Evolutionary conservation across 92 coral and sea anemone species (phyloP), one percentile per base, ranked within the genome.

Genomic region (Siderastrea siderea): DNA sequence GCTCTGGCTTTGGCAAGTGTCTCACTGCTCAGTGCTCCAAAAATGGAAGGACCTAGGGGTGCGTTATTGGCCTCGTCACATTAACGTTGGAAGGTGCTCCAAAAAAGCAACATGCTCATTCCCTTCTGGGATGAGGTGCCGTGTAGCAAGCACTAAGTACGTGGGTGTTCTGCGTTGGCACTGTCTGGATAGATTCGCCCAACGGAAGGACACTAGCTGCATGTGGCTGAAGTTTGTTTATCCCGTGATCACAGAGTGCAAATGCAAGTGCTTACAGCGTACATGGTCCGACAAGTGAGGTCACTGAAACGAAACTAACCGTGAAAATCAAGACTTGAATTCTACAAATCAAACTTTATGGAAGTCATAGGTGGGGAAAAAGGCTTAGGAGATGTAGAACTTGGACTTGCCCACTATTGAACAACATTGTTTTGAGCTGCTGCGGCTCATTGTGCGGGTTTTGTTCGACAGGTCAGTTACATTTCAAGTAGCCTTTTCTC

Each of bases 1-100:
- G 86, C 91, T 98, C 4, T 98, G 99, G 99, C 93, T 98, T 2
- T 98, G 99, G 99, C 94, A 94, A 77, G 83, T 92, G 72, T 93
- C 98, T n/a, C 84, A 92, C 45, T 98, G 99, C 82, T 92, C 97
- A 2, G 98, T 98, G 57, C 77, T 91, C 47, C 94, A 90, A 17
- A 93, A 95, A 64, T 98, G 99, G 99, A 94, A 88, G 51, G 91
- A 98, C 77, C 86, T 91, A 16, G 99, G 99, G 7, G 87, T 84
- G 26, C 86, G 94, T 5, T 91, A 69, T 80, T 98, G 98, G 98
- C 99, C 99, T 46, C 96, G 95, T 15, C 91, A 94, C 88, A 74
- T 95, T 57, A 95, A 98, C 75, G 86, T 91, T 68, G 99, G 99
- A 44, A 89, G 92, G 46, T 98, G 99, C 77, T 92, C 97, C 54